Percentiles rank a stretch among this genome's conserved stretches.
Conservation (phyloP, 2,888 invertebrate genomes). For the Leptinotarsa peninsularis region DNA sequence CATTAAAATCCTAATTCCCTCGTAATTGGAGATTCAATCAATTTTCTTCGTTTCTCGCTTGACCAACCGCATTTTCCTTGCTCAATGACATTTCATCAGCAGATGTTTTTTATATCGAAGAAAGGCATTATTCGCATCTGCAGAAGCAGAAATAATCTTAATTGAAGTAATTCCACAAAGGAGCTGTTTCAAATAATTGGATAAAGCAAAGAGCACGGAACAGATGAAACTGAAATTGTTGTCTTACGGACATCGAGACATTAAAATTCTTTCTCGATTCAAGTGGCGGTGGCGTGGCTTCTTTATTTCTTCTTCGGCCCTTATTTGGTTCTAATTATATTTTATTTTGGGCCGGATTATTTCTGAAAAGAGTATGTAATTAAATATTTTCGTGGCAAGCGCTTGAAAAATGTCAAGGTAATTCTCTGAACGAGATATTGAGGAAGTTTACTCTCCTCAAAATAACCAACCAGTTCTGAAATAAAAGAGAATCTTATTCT, state of each 20-base stretch:
- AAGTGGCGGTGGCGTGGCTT: not conserved
- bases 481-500: too few species aligned
- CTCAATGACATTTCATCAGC: not conserved
- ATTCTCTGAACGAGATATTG: too few species aligned
- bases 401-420: not conserved
- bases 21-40: not conserved
- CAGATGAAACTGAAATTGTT: conserved; percentile 11
- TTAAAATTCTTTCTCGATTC: conserved; percentile 18
- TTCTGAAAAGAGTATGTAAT: not conserved
- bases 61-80: not conserved
- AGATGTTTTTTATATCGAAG: not conserved
- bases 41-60: not conserved
- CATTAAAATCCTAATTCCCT: not conserved
- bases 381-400: not conserved
- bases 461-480: too few species aligned
- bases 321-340: not conserved
- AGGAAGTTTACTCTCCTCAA: too few species aligned
- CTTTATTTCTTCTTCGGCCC: not conserved
- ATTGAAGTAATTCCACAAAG: conserved; percentile 15
- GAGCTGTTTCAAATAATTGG: conserved; percentile 13
- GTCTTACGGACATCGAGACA: conserved; percentile 2
- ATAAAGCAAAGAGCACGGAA: conserved; percentile 11
- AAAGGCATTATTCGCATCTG: not conserved
- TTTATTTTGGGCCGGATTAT: not conserved
- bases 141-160: conserved; percentile 17